Conservation (phyloP, 2,797 vertebrate species). For the Adelosebastes latens region DNA sequence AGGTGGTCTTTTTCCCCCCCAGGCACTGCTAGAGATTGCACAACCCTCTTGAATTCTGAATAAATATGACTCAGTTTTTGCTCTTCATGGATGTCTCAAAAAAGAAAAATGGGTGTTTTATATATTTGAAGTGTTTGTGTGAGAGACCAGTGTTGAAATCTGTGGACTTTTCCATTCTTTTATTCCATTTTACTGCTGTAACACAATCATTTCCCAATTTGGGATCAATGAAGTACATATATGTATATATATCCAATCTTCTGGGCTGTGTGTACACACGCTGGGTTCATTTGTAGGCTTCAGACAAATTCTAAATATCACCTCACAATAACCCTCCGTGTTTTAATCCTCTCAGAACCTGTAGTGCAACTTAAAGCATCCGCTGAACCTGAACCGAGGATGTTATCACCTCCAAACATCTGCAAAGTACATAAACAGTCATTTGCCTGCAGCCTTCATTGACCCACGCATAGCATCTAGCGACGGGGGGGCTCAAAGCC, state of each 20-base stretch:
- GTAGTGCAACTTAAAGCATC: constrained; percentile 28
- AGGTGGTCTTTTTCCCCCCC: not conserved
- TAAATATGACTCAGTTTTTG: not conserved
- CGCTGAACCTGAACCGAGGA: constrained; percentile 42
- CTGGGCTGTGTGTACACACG: not conserved
- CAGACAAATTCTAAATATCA: not conserved
- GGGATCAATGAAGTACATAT: not conserved
- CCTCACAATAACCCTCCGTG: not conserved
- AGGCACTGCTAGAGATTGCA: not conserved
- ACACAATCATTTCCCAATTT: not conserved
- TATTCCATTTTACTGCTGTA: not conserved
- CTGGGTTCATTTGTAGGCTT: not conserved
- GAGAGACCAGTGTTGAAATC: not conserved
- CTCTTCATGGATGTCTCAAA: not conserved
- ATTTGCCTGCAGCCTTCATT: constrained; percentile 43
- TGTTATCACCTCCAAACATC: constrained; percentile 69
- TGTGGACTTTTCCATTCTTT: not conserved
- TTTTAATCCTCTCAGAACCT: constrained; percentile 18
- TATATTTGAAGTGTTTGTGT: not conserved
- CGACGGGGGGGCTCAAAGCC: constrained; percentile 64
- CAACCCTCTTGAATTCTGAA: not conserved
- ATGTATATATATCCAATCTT: not conserved
- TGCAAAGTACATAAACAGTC: constrained; percentile 65
- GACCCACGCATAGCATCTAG: constrained; percentile 40
- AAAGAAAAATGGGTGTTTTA: not conserved